These are phyloP conservation scores for Eulemur rubriventer DNA, from an alignment of 2,797 vertebrate genomes.

Conservation along the genomic window DNA sequence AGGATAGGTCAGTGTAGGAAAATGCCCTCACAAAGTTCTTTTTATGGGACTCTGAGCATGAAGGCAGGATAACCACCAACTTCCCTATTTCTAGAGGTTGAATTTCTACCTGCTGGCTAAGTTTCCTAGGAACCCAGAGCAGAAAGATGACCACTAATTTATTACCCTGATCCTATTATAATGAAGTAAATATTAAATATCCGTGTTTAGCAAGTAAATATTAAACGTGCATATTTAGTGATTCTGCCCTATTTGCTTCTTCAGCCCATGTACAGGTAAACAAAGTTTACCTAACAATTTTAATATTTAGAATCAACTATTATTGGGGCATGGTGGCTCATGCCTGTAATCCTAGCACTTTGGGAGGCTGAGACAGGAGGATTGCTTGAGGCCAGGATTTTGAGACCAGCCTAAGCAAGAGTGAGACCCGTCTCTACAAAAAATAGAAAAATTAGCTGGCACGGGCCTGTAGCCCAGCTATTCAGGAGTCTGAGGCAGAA, in stretches of 20 bases:
- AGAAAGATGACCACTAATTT: background rate
- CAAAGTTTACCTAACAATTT: constrained; percentile 17
- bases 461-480: background rate
- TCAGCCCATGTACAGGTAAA: background rate
- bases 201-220: background rate
- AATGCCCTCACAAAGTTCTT: background rate
- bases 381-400: too few species aligned
- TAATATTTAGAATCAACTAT: constrained; percentile 3
- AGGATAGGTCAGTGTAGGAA: background rate
- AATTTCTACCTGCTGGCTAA: background rate
- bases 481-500: background rate
- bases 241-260: constrained; percentile 6
- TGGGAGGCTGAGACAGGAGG: too few species aligned
- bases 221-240: background rate
- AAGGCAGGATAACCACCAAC: background rate
- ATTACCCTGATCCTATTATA: background rate
- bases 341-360: background rate
- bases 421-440: too few species aligned
- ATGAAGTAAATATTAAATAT: background rate
- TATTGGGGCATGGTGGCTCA: background rate
- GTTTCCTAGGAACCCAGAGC: background rate
- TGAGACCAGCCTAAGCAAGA: too few species aligned
- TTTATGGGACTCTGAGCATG: background rate
- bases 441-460: too few species aligned
- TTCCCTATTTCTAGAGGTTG: background rate